Conservation (phyloP, 2,888 invertebrate genomes). For the Synergus japonicus region DNA sequence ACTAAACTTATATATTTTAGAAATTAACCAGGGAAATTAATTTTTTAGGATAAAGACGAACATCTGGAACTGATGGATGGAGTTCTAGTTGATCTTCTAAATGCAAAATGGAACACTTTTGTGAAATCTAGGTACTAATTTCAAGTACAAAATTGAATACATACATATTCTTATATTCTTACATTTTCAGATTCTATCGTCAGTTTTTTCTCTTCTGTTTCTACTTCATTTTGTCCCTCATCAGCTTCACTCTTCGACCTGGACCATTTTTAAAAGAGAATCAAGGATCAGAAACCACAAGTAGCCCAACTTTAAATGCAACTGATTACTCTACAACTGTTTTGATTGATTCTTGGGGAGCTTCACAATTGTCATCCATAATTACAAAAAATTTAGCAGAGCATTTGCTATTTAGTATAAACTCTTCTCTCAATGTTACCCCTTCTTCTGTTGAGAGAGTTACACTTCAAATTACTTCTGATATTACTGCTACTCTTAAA, state of each 20-base stretch:
- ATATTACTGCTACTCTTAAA: constrained; percentile 63
- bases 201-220: constrained; percentile 94
- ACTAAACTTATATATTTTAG: neutral
- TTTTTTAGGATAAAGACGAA: constrained; percentile 91
- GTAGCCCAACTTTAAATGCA: constrained; percentile 41
- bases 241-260: constrained; percentile 93
- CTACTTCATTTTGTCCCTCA: constrained; percentile 92
- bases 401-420: constrained; percentile 59
- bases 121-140: constrained; percentile 85
- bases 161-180: neutral
- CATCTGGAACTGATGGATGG: constrained; percentile 97
- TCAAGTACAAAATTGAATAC: neutral
- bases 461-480: constrained; percentile 61
- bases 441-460: constrained; percentile 59
- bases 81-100: constrained; percentile 93
- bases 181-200: constrained; percentile 87
- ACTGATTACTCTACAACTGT: constrained; percentile 50
- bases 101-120: constrained; percentile 99
- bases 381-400: constrained; percentile 64
- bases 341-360: constrained; percentile 55
- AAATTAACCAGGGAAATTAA: neutral
- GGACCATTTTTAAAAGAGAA: constrained; percentile 80
- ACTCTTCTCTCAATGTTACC: constrained; percentile 60
- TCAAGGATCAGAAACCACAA: constrained; percentile 43
- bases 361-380: constrained; percentile 58